Conservation (phyloP, 2,797 vertebrate species). For the Gambusia yucatana region DNA sequence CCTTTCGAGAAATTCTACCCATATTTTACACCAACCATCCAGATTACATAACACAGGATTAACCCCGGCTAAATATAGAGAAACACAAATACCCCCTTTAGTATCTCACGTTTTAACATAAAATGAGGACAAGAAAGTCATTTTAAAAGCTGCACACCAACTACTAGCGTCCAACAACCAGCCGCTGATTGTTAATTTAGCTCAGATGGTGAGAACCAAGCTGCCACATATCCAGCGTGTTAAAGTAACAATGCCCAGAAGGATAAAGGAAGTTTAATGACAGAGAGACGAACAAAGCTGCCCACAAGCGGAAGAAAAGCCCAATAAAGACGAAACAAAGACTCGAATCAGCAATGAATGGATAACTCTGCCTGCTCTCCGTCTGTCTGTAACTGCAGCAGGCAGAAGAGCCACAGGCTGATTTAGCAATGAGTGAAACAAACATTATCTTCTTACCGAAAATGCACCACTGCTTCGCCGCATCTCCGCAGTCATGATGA, state of each 20-base stretch:
- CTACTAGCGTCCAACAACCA: not conserved
- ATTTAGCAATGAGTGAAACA: slow-evolving; percentile 22
- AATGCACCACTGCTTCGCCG: slow-evolving; percentile 57
- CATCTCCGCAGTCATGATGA: slow-evolving; percentile 65
- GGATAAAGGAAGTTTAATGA: slow-evolving; percentile 50
- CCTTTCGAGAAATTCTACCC: too few relatives aligned
- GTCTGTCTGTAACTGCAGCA: not conserved
- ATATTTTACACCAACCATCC: too few relatives aligned
- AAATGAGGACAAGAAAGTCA: not conserved
- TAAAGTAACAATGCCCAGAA: slow-evolving; percentile 19
- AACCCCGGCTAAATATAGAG: slow-evolving; percentile 70
- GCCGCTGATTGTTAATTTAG: slow-evolving; percentile 22
- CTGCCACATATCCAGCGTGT: slow-evolving; percentile 7
- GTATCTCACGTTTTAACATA: slow-evolving; percentile 44
- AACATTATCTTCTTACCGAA: slow-evolving; percentile 63
- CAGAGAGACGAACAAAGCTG: not conserved
- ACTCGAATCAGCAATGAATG: slow-evolving; percentile 25
- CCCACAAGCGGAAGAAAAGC: not conserved
- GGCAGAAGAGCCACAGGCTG: slow-evolving; percentile 30
- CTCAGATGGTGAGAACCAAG: slow-evolving; percentile 42
- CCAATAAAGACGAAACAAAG: not conserved
- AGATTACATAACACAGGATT: slow-evolving; percentile 69
- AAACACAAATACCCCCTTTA: slow-evolving; percentile 36
- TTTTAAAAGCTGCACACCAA: not conserved
- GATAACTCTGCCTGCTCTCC: not conserved